Evolutionary conservation across 2,797 vertebrate genomes (phyloP), one percentile per base, ranked within the genome.

Genomic region (Taeniopygia guttata): DNA sequence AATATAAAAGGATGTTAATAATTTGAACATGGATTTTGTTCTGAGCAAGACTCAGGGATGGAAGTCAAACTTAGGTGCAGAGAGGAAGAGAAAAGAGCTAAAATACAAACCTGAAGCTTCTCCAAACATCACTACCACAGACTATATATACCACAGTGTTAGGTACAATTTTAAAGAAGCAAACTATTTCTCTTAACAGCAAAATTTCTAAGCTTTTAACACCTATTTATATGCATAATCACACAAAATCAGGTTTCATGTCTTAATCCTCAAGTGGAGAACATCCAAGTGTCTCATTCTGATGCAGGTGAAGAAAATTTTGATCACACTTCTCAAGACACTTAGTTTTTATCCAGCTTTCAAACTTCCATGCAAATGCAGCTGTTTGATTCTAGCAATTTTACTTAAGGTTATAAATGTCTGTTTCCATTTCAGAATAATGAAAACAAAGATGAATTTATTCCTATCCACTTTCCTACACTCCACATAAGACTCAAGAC

Each of bases 171-270:
- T 43, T n/a, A 77, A 77, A 76, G 48, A 75, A 58, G 18, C 43
- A 90, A 89, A 87, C 5, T 52, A 14, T 8, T 85, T 78, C 43
- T 72, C 64, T 75, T 38, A 14, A 59, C 17, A 36, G 42, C 4
- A 59, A 56, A 73, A 59, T 67, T n/a, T 79, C 27, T 67, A 76
- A 76, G 84, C 45, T 74, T 49, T 82, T 4, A 0, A 49, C 26
- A 84, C 42, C 55, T 84, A 78, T 67, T 89, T 93, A 63, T 59
- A 76, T 18, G 52, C 20, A 38, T 32, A 73, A 79, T 81, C 74
- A 91, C 14, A 92, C 48, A 82, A 82, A 89, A 95, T 81, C 66
- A 95, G 75, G 34, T 58, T n/a, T 81, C 69, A 42, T 25, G 32
- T 83, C 79, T 92, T 78, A 83, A 85, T 91, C 80, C 38, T 27